Base-by-base conservation (phyloP, 2,888 invertebrate genomes). In the Scrobipalpa atriplicella region DNA sequence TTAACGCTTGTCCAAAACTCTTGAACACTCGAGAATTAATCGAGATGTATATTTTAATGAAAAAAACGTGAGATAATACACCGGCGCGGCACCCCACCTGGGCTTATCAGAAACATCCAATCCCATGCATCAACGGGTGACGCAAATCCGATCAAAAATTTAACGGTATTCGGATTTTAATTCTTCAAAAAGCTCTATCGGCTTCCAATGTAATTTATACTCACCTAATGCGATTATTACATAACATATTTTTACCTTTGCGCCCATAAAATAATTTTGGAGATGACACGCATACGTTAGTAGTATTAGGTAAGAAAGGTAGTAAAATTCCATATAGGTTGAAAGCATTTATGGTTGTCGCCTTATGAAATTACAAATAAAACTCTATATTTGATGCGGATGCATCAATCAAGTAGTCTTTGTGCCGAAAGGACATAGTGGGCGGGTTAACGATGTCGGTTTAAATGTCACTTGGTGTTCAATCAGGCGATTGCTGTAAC, bases 101-200 rank as follows among this genome's bases (percentile, higher is more conserved):
- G 73, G 67, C 41, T 69, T 68, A 76, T 74, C 75, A 75, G 72
- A 69, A 75, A 70, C 67, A 68, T 74, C 73, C 72, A 73, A 79
- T 74, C 78, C 79, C 79, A 85, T 87, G 79, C 83, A 86, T 89
- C 84, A 84, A 81, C 18, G 13, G 75, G 77, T 85, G 91, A 91
- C 92, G 79, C 81, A 89, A 90, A 92, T 88, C 92, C 89, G 85
- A 88, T 89, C 85, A 89, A 85, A 86, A 84, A 85, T 89, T 90
- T 87, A 89, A 91, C 87, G 89, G 87, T 84, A 81, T 86, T 76
- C 76, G 76, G 79, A 81, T 85, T 86, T 81, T 75, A 67, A 77
- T 78, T 73, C 69, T 70, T 69, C 75, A 68, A 68, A 73, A 75
- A 77, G 76, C 78, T 77, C 75, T 76, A 79, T 84, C 80, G 80